These are phyloP conservation scores for Macrosiphum euphorbiae DNA, from an alignment of 2,888 invertebrate genomes.

Conservation along the genomic window DNA sequence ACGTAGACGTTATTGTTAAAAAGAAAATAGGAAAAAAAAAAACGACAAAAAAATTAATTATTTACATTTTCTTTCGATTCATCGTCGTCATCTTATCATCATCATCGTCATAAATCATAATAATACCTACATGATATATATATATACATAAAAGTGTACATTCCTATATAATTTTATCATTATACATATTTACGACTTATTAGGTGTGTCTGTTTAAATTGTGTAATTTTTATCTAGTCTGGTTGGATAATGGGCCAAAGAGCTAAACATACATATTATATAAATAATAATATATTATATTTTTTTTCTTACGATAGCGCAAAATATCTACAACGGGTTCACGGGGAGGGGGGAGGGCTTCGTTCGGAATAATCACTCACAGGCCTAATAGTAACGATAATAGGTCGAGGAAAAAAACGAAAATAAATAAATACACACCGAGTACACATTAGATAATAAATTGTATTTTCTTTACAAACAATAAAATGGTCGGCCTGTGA, in stretches of 20 bases:
- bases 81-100: neutral
- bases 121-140: neutral
- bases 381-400: constrained; percentile 25
- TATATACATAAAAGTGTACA: constrained; percentile 60
- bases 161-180: constrained; percentile 60
- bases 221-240: constrained; percentile 64
- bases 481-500: constrained; percentile 57
- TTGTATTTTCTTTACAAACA: constrained; percentile 27
- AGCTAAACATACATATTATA: constrained; percentile 51
- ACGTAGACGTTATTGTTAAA: neutral
- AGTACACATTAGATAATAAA: constrained; percentile 18
- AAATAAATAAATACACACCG: constrained; percentile 13
- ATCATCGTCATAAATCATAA: neutral
- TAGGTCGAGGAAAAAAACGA: neutral
- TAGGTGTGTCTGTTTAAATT: constrained; percentile 64
- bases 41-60: constrained; percentile 15
- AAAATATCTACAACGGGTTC: neutral
- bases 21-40: constrained; percentile 6
- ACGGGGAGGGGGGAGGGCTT: neutral
- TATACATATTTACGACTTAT: constrained; percentile 61
- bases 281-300: constrained; percentile 37
- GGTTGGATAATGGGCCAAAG: constrained; percentile 64
- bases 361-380: constrained; percentile 41
- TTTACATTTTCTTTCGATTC: neutral
- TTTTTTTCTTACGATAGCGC: constrained; percentile 39